A percentile compares a stretch with the other conserved stretches of the same genome.
Evolutionary conservation across 2,888 invertebrate genomes (phyloP).

Genomic region (Dysmachus trigonus): DNA sequence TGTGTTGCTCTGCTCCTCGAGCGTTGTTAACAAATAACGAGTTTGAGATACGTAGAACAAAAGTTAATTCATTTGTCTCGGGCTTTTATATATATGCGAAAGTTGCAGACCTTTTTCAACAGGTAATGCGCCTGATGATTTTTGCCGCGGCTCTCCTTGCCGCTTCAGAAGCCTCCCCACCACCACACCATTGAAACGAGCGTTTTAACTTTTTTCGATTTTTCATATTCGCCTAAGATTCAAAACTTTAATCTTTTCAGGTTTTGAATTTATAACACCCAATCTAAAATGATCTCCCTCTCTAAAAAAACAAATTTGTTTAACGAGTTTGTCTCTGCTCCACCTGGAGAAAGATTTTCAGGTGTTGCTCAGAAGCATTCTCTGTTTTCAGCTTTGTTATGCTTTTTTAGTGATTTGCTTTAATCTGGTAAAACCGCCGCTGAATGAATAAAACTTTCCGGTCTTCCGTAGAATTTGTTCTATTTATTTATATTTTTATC

Average conservation of each 20-base stretch:
- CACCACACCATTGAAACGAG: neutral
- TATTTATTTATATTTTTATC: neutral
- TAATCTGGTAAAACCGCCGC: neutral
- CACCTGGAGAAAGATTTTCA: neutral
- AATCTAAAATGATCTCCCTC: neutral
- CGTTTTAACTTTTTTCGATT: neutral
- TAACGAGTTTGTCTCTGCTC: neutral
- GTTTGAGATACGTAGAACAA: constrained; percentile 34
- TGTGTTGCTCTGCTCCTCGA: constrained; percentile 27
- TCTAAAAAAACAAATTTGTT: too few species aligned
- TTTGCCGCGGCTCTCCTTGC: neutral
- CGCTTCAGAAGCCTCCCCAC: constrained; percentile 3
- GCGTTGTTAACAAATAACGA: constrained; percentile 34
- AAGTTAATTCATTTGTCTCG: constrained; percentile 33
- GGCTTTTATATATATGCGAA: constrained; percentile 39
- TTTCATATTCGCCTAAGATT: neutral
- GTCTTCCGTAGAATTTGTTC: neutral
- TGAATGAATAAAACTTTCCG: neutral
- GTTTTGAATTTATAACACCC: neutral
- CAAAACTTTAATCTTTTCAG: neutral
- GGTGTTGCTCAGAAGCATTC: neutral
- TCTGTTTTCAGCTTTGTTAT: neutral
- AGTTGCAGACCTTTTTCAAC: constrained; percentile 34
- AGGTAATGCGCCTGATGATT: constrained; percentile 27
- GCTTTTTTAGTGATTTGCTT: neutral